Percentiles rank a stretch among this genome's conserved stretches.
phyloP scores from a whole-genome alignment of 2,888 invertebrate species.

The Celastrina argiolus region DNA sequence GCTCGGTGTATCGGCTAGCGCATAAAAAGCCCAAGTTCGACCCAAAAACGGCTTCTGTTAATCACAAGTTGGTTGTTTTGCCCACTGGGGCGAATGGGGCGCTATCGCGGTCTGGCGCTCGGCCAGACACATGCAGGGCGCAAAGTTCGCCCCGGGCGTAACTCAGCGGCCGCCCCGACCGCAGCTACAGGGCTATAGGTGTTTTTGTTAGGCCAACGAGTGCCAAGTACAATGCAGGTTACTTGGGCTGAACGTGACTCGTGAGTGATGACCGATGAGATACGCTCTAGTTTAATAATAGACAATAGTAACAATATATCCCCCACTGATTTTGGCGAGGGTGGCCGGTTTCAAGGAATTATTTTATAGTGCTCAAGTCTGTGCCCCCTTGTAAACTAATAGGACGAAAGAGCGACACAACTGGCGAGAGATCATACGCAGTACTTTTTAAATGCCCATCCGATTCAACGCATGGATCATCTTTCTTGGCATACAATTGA shows the following conservation, averaged over 20 bases:
- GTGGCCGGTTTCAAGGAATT: too few relatives aligned
- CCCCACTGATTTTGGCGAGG: too few relatives aligned
- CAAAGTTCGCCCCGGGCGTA: conserved; percentile 23
- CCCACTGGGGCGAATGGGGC: conserved; percentile 20
- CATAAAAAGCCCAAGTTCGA: conserved; percentile 22
- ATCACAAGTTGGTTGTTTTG: conserved; percentile 31
- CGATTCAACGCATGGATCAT: too few relatives aligned
- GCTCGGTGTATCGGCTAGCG: neutral
- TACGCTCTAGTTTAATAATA: neutral
- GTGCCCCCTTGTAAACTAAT: too few relatives aligned
- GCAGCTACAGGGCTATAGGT: conserved; percentile 18
- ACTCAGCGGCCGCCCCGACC: conserved; percentile 23
- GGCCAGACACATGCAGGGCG: conserved; percentile 26
- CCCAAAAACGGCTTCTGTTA: conserved; percentile 30
- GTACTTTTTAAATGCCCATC: too few relatives aligned
- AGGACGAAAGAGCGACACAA: too few relatives aligned
- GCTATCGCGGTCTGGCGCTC: conserved; percentile 26
- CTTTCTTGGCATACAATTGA: too few relatives aligned
- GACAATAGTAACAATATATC: too few relatives aligned
- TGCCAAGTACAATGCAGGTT: neutral
- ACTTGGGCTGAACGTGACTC: neutral
- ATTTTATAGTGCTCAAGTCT: too few relatives aligned
- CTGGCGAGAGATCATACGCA: too few relatives aligned
- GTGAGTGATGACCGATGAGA: neutral
- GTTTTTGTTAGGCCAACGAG: neutral